Base-by-base conservation (phyloP, 2,888 invertebrate species). In the Drosophila tanythrix region DNA sequence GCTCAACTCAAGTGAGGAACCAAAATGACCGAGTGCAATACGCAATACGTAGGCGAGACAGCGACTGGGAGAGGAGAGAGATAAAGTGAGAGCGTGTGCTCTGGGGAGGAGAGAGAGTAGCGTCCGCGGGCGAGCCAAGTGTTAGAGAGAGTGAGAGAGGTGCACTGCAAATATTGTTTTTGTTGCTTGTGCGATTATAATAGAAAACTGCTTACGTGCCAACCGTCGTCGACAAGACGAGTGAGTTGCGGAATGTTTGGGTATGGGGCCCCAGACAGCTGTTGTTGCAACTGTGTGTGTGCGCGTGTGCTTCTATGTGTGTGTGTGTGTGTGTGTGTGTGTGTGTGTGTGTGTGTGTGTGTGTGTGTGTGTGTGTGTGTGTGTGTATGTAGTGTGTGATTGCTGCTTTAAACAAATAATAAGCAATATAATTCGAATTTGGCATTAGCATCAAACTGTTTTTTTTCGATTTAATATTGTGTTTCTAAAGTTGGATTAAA, bases 161-260 rank as follows among this genome's bases (percentile, higher is more conserved):
- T 36, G 74, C 56, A 74, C 36, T 72, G 67, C 52, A 69, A 68
- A 63, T 74, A 76, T 64, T 80, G 76, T 72, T 78, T 81, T 84
- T 77, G 79, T 70, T 74, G 77, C 3, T 36, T 21, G 5, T 29
- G 66, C 81, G 83, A 88, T 85, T 89, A 88, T 74, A 80, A 71
- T 75, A 81, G 81, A 80, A 78, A 88, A 89, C 89, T 78, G 86
- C 86, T 86, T 88, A 88, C 88, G 88, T 88, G 88, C 79, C 88
- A 67, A 70, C 21, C 70, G 73, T 69, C 55, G 72, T 80, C 11
- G 83, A 65, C 51, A 27, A 69, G 65, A 51, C 33, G 70, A 69
- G 36, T 29, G 48, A 52, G 56, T 27, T 38, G 56, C 31, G 40
- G 51, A 36, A 29, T 25, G 46, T 25, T 25, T 7, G 15, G 21